Conservation (phyloP, 2,797 vertebrate genomes). For the Amblyraja radiata region DNA sequence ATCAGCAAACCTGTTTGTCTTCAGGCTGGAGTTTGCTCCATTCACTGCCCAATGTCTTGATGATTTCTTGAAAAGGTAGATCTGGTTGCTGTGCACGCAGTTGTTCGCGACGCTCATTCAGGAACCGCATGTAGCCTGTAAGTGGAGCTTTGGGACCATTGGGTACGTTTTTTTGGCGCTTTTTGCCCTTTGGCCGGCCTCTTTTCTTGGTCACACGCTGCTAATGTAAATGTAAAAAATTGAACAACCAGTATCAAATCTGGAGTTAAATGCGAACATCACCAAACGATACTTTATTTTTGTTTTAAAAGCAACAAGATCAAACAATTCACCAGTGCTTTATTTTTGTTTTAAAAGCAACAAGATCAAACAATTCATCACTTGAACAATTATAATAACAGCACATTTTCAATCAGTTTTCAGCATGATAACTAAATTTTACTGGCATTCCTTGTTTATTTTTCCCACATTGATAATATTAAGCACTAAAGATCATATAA, state of each 20-base stretch:
- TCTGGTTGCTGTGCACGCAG: slow-evolving; percentile 31
- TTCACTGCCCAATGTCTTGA: slow-evolving; percentile 25
- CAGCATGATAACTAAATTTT: no score
- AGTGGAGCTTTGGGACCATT: slow-evolving; percentile 35
- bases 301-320: neutral
- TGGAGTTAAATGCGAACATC: neutral
- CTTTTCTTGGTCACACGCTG: slow-evolving; percentile 29
- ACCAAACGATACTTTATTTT: no score
- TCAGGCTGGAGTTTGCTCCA: slow-evolving; percentile 35
- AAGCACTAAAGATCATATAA: neutral
- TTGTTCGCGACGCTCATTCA: slow-evolving; percentile 34
- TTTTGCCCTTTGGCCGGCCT: slow-evolving; percentile 34
- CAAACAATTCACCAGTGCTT: neutral
- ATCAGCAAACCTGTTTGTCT: slow-evolving; percentile 30
- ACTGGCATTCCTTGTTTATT: neutral
- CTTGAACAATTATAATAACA: neutral
- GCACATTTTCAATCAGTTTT: neutral
- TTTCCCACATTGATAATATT: neutral
- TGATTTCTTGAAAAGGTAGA: slow-evolving; percentile 35
- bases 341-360: neutral
- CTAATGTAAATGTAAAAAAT: neutral
- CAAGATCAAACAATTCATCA: neutral
- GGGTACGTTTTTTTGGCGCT: slow-evolving; percentile 14
- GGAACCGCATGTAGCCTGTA: slow-evolving; percentile 28
- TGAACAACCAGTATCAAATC: neutral